Percentiles rank a stretch among this genome's conserved stretches.
Conservation (phyloP, 2,888 invertebrate genomes). For the Troides helena region DNA sequence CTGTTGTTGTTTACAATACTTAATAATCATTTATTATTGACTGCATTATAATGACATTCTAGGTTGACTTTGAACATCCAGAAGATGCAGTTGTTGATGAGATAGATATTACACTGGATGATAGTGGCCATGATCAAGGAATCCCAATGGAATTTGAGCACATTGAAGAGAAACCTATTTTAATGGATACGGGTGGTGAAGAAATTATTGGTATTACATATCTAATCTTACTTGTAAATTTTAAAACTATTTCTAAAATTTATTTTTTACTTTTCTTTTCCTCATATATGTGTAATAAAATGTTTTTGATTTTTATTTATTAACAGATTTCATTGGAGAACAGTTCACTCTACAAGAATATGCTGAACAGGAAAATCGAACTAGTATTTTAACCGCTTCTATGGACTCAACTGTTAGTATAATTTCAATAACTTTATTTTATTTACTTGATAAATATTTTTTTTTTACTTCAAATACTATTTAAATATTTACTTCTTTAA, state of each 20-base stretch:
- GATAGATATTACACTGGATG: conserved; percentile 55
- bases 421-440: neutral
- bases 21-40: neutral
- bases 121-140: conserved; percentile 46
- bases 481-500: neutral
- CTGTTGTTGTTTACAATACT: neutral
- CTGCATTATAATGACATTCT: conserved; percentile 23
- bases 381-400: conserved; percentile 46
- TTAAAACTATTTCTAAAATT: neutral
- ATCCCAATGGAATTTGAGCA: conserved; percentile 70
- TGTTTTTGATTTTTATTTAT: conserved; percentile 30
- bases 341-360: conserved; percentile 66
- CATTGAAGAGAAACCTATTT: conserved; percentile 60
- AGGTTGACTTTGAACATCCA: conserved; percentile 70
- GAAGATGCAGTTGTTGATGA: conserved; percentile 57
- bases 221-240: neutral
- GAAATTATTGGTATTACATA: conserved; percentile 65
- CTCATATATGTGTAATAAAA: neutral
- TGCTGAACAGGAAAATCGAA: conserved; percentile 53
- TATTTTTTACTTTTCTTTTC: no score
- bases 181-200: conserved; percentile 69
- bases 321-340: conserved; percentile 69
- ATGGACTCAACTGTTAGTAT: conserved; percentile 57
- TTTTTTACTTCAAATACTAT: neutral
- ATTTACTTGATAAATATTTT: conserved; percentile 1